Percentiles rank a stretch among this genome's conserved stretches.
phyloP scores from a whole-genome alignment of 64 coral and sea anemone species.

The Hydrozoanthus tunicans region DNA sequence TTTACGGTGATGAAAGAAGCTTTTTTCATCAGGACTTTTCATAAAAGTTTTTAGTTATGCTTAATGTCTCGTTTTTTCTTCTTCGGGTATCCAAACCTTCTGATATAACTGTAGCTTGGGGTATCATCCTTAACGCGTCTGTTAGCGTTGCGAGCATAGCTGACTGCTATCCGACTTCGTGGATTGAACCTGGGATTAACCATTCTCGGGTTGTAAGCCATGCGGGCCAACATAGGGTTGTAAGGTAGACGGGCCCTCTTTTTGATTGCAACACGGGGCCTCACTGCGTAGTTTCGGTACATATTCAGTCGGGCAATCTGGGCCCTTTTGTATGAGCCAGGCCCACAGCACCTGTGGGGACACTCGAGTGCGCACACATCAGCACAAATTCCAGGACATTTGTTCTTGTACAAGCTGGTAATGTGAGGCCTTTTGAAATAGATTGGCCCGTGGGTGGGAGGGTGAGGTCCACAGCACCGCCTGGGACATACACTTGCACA shows the following conservation, averaged over 20 bases:
- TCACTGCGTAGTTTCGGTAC: conserved; percentile 8
- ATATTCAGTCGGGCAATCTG: conserved; percentile 4
- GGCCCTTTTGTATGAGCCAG: conserved; percentile 74
- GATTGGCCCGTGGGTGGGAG: conserved; percentile 17
- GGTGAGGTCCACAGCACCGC: conserved; percentile 84
- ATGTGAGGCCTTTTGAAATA: conserved; percentile 36
- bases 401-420: background rate
- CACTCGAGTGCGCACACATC: conserved; percentile 94
- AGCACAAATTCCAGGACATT: conserved; percentile 78
- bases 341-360: conserved; percentile 89
- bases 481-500: conserved; percentile 72
- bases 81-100: conserved; percentile 76
- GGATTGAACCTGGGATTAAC: conserved; percentile 22
- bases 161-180: background rate
- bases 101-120: conserved; percentile 63
- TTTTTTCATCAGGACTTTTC: background rate
- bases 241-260: conserved; percentile 13
- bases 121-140: conserved; percentile 11
- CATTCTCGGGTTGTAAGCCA: conserved; percentile 41
- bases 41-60: background rate
- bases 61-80: conserved; percentile 62
- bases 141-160: conserved; percentile 12
- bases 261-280: background rate
- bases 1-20: background rate
- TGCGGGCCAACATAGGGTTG: conserved; percentile 9